Evolutionary conservation across 1,140 invertebrate genomes (phyloP), one percentile per base, ranked within the genome.

Genomic region (Sweltsa coloradensis): DNA sequence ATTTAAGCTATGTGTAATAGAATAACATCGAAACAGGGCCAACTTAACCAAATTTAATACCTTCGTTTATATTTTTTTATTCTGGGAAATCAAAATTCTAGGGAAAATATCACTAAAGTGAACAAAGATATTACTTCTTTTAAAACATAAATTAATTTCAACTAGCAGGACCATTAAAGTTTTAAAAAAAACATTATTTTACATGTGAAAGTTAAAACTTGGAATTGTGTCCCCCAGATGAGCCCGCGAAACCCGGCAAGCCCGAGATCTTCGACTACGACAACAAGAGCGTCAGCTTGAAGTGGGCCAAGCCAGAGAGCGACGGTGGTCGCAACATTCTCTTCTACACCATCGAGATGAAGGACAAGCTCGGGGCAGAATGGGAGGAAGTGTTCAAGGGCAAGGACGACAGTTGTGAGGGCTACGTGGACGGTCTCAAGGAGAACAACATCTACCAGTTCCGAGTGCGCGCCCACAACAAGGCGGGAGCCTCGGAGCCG

Each of bases 261-360:
- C 93, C 93, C 4, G 81, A 84, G 29, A 90, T 98, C 55, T 77
- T 83, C 47, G 95, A 99, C 63, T 97, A 92, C 62, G 90, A 94
- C 59, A 92, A 93, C 55, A 82, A 85, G 56, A 89, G 83, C 53
- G 92, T 89, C 0, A 81, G 83, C 1, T 69, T 99, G 18, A 81
- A 85, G 64, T 99, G 95, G 95, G 75, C 80, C 34, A 79, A 84
- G 58, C 94, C 95, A 11, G 76, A 79, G 23, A 84, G 74, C 50
- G 90, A 97, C 63, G 94, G 94, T 60, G 95, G 96, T 21, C 77
- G 93, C 50, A 87, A 93, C n/a, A 90, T 99, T 51, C 79, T 81
- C 40, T 87, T 93, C 55, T 99, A 98, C 57, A 76, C 93, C 19
- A 76, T 99, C 39, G 94, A 99, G 71, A 91, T 90, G 71, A 96